phyloP scores from a whole-genome alignment of 2,113 vertebrate species.

The Picathartes gymnocephalus region DNA sequence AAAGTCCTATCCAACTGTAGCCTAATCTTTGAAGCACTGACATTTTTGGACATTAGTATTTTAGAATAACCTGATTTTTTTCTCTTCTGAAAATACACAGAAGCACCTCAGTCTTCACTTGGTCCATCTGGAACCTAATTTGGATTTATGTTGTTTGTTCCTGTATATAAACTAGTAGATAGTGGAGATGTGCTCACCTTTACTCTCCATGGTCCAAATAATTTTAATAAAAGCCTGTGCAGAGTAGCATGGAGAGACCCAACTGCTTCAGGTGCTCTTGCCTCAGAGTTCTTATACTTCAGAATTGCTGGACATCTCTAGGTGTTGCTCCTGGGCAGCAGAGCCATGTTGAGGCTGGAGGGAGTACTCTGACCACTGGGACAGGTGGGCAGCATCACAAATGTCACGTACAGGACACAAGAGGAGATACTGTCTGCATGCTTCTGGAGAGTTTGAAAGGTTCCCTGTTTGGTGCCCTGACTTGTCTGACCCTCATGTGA shows the following conservation, averaged over 20 bases:
- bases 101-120: neutral
- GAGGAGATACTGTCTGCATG: neutral
- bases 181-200: neutral
- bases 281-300: neutral
- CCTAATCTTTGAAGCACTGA: neutral
- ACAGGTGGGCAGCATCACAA: neutral
- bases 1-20: neutral
- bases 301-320: neutral
- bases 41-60: neutral
- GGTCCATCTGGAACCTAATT: neutral
- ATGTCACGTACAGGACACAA: fast-evolving
- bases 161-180: neutral
- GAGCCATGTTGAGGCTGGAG: neutral
- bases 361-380: neutral
- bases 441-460: neutral
- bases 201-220: neutral
- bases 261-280: neutral
- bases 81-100: neutral
- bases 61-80: neutral
- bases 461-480: neutral
- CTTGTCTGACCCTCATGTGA: neutral
- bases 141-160: neutral
- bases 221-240: neutral
- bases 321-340: neutral
- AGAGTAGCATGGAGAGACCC: neutral